phyloP scores from a whole-genome alignment of 2,888 invertebrate genomes.

The Watsonalla binaria region DNA sequence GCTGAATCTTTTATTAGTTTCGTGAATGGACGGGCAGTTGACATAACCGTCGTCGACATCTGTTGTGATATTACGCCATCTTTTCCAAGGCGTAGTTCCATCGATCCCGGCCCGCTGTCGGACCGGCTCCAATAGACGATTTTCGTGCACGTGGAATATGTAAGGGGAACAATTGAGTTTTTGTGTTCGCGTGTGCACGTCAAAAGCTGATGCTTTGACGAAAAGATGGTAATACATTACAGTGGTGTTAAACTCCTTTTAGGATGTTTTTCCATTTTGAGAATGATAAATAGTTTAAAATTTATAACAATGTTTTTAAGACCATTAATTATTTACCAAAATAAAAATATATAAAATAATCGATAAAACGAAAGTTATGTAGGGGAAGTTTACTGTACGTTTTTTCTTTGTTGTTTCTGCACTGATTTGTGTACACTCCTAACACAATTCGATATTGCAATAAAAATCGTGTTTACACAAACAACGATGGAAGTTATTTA shows the following conservation, averaged over 20 bases:
- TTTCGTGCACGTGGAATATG: conserved; percentile 62
- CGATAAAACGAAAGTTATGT: no score
- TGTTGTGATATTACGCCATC: conserved; percentile 74
- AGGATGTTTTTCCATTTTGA: no score
- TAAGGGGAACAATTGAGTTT: conserved; percentile 52
- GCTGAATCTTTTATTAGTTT: conserved; percentile 78
- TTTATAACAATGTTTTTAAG: no score
- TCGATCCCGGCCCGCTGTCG: conserved; percentile 46
- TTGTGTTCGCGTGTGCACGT: conserved; percentile 16
- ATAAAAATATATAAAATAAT: no score
- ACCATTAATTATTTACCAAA: no score
- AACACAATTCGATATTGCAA: background rate
- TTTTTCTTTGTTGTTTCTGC: no score
- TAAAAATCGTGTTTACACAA: conserved; percentile 18
- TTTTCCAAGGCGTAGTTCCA: conserved; percentile 47
- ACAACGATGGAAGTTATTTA: background rate
- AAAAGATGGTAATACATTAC: background rate
- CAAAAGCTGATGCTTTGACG: background rate
- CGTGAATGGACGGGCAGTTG: conserved; percentile 73
- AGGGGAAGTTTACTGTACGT: no score
- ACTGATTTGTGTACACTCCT: no score
- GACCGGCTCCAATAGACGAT: conserved; percentile 45
- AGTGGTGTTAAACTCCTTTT: background rate
- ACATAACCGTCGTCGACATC: conserved; percentile 74
- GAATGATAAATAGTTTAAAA: no score